Base-by-base conservation (phyloP, 2,888 invertebrate genomes). In the Synanthedon andrenaeformis region DNA sequence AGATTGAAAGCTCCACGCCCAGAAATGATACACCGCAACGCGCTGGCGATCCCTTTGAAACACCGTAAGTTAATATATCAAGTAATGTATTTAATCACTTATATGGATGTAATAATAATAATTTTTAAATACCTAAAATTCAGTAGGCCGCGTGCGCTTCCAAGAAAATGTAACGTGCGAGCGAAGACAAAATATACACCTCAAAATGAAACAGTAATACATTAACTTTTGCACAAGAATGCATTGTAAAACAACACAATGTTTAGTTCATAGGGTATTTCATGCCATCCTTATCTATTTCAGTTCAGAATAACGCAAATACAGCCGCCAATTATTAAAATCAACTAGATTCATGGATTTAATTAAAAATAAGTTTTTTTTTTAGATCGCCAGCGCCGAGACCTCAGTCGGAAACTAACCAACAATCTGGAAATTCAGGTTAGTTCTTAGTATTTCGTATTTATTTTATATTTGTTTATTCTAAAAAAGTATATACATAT, bases 341-440 rank as follows among this genome's bases (percentile, higher is more conserved):
- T 28, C 6, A 35, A 35, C 8, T 10, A 35, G 35, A 35, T 35
- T 35, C 3, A 10, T 35, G 10, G 10, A 35, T 28, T 28, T 35
- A 35, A 5, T 23, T 49, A 41, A 35, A 51, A 42, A 8, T n/a
- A 45, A 13, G 12, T 3, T n/a, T 58, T 53, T 50, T 13, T 60
- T 57, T 14, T 62, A 83, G 83, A 19, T 69, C 77, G 3, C 80
- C 81, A 42, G 81, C 81, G 12, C 84, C 83, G 0, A 71, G 83
- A 58, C 70, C 76, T 1, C 82, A 77, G 55, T 72, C 76, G 0
- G 84, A 85, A 17, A 72, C 72, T 2, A 75, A 71, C 5, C 83
- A 78, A 51, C 83, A 72, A 64, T 74, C 82, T 51, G 78, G 62
- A n/a, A 77, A 75, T 58, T 79, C 79, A 63, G 81, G 82, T 82